phyloP scores from a whole-genome alignment of 2,113 vertebrate genomes.

The Xenopus borealis region DNA sequence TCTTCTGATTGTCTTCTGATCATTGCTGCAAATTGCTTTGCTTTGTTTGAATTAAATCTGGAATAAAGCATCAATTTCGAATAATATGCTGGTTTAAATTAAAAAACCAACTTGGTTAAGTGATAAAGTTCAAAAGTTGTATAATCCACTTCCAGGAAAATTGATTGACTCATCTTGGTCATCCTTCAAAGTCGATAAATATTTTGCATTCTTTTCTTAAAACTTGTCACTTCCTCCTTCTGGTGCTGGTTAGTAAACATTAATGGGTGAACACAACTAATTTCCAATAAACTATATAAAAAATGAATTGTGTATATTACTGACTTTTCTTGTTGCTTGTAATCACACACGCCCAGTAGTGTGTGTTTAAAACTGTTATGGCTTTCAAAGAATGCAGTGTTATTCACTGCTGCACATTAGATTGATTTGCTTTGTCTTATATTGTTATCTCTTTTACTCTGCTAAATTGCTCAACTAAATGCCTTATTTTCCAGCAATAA shows the following conservation, averaged over 20 bases:
- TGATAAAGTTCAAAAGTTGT: too few species aligned
- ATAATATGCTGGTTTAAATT: too few species aligned
- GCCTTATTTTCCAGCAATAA: conserved; percentile 1
- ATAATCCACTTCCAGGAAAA: too few species aligned
- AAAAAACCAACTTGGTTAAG: too few species aligned
- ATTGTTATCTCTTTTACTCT: neutral
- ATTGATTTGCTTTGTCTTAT: neutral
- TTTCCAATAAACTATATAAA: neutral
- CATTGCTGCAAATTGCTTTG: conserved; percentile 32
- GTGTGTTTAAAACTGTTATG: neutral
- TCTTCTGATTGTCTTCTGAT: conserved; percentile 24
- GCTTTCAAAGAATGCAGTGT: neutral
- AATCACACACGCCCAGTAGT: too few species aligned
- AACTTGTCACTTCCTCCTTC: neutral
- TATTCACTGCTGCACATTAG: neutral
- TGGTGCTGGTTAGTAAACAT: neutral
- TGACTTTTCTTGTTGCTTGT: too few species aligned
- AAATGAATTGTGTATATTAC: neutral
- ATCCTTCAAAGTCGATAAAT: too few species aligned
- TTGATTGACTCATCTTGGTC: too few species aligned
- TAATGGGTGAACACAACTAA: neutral
- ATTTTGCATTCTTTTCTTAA: too few species aligned
- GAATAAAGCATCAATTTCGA: neutral
- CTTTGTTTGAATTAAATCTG: conserved; percentile 25
- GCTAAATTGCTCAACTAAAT: neutral